Conservation (phyloP, 53 echinoderm and acorn worm genomes). For the Henricia sp. region DNA sequence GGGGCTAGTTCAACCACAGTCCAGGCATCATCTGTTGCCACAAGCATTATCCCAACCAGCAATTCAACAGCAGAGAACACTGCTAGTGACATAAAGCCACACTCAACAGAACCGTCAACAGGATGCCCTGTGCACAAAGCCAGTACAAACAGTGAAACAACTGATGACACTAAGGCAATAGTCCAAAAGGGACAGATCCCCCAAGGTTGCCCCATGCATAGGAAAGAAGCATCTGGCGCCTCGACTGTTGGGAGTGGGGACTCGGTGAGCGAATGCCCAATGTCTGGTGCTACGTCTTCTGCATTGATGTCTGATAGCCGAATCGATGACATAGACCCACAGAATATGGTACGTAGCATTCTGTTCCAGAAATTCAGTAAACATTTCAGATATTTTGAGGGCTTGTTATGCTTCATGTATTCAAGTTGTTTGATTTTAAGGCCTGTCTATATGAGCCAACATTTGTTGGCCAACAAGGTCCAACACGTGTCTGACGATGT, state of each 20-base stretch:
- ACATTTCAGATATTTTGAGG: too few species aligned
- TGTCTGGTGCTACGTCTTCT: slow-evolving; percentile 63
- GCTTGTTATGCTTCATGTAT: too few species aligned
- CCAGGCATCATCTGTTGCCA: slow-evolving; percentile 34
- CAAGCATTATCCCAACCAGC: slow-evolving; percentile 14
- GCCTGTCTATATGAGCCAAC: too few species aligned
- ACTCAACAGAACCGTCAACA: slow-evolving; percentile 50
- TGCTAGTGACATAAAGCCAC: slow-evolving; percentile 10
- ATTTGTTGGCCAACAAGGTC: too few species aligned
- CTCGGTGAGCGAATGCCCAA: slow-evolving; percentile 85
- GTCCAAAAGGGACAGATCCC: slow-evolving; percentile 23
- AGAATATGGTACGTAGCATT: slow-evolving; percentile 78
- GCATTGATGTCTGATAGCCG: slow-evolving; percentile 58
- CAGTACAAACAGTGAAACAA: slow-evolving; percentile 6
- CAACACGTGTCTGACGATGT: too few species aligned
- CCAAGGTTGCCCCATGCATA: slow-evolving; percentile 77
- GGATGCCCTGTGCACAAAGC: slow-evolving; percentile 88
- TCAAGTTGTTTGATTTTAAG: too few species aligned
- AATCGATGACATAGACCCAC: slow-evolving; percentile 85
- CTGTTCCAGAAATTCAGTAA: too few species aligned
- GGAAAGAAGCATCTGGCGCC: slow-evolving; percentile 21
- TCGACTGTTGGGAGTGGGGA: slow-evolving; percentile 45
- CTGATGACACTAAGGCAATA: slow-evolving; percentile 23
- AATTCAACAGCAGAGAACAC: slow-evolving; percentile 16
- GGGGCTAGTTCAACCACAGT: slow-evolving; percentile 45